Conservation (phyloP, 2,888 invertebrate genomes). For the Scaptomyza polygonia region DNA sequence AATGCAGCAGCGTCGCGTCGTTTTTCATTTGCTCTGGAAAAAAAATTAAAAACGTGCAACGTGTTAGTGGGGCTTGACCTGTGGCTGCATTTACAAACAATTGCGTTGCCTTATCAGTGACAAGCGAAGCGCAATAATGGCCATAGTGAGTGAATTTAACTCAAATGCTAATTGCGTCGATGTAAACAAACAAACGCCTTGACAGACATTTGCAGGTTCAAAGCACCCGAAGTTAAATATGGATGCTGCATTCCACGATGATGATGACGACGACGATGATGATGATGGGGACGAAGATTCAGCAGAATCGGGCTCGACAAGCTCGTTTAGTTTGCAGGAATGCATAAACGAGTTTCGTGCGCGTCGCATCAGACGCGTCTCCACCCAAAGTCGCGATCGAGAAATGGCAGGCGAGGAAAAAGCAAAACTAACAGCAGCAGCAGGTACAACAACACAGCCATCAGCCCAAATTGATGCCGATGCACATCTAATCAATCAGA, state of each 20-base stretch:
- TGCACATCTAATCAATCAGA: constrained; percentile 81
- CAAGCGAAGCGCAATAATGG: constrained; percentile 38
- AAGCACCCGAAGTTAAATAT: constrained; percentile 43
- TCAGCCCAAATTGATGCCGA: constrained; percentile 50
- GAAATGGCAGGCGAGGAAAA: constrained; percentile 37
- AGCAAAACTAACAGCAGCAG: too few relatives aligned
- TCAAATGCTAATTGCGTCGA: constrained; percentile 4
- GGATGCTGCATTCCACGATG: constrained; percentile 13
- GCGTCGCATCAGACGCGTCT: constrained; percentile 77
- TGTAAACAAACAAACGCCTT: constrained; percentile 39
- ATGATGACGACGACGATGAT: constrained; percentile 43
- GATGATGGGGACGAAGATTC: constrained; percentile 64
- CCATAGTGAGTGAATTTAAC: constrained; percentile 49
- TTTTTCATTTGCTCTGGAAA: constrained; percentile 56
- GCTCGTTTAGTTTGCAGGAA: constrained; percentile 82
- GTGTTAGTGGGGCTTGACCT: constrained; percentile 52
- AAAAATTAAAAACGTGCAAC: constrained; percentile 70
- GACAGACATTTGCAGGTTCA: constrained; percentile 56
- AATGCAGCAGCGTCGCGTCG: constrained; percentile 72
- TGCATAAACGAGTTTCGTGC: constrained; percentile 82
- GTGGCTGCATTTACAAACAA: constrained; percentile 23
- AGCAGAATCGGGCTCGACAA: constrained; percentile 70
- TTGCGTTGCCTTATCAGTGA: constrained; percentile 43
- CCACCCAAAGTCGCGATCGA: constrained; percentile 68
- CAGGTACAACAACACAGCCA: not conserved